phyloP scores from a whole-genome alignment of 1,140 invertebrate genomes.

The Polypedilum pembai region DNA sequence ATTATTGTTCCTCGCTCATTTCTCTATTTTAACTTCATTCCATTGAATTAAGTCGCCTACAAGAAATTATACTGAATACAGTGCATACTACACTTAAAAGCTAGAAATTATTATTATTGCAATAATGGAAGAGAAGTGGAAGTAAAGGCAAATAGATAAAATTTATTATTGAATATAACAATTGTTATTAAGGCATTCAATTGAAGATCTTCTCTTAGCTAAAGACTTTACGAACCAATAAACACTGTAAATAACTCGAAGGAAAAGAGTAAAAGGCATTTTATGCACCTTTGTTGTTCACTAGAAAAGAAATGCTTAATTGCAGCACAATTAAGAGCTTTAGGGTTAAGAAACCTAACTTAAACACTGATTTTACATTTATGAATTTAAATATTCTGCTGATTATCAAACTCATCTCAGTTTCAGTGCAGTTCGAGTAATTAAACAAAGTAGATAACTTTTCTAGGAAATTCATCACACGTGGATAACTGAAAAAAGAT shows the following conservation, averaged over 20 bases:
- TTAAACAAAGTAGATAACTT: too few relatives aligned
- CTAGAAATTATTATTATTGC: neutral
- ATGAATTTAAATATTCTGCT: too few relatives aligned
- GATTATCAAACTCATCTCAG: too few relatives aligned
- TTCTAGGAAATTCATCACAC: too few relatives aligned
- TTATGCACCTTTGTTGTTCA: neutral
- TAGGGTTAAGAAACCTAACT: too few relatives aligned
- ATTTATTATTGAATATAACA: slow-evolving; percentile 20
- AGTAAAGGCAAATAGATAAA: slow-evolving; percentile 11
- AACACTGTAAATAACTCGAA: slow-evolving; percentile 15
- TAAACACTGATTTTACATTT: too few relatives aligned
- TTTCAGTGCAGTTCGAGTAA: too few relatives aligned
- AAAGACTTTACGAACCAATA: neutral
- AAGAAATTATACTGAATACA: neutral
- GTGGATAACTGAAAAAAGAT: neutral
- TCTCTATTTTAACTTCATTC: too few relatives aligned
- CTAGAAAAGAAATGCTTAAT: neutral
- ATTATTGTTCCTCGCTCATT: too few relatives aligned
- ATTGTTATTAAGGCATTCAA: neutral
- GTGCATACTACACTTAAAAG: neutral
- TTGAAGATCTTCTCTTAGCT: neutral
- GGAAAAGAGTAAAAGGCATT: neutral
- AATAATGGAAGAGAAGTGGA: neutral
- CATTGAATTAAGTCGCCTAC: neutral
- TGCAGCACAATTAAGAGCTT: neutral